Base-by-base conservation (phyloP, 2,888 invertebrate species). In the Diarsia brunnea region DNA sequence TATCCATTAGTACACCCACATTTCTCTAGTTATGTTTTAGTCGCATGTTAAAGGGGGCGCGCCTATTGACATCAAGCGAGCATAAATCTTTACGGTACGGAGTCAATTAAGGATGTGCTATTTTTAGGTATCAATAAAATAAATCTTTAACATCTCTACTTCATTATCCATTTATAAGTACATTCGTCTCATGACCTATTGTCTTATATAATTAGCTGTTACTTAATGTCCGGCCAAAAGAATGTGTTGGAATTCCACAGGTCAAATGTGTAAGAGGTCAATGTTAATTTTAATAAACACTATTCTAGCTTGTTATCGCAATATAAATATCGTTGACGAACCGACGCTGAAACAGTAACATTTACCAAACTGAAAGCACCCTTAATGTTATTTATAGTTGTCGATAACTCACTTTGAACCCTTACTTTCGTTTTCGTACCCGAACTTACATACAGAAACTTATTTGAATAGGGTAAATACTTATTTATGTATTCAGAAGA, bases 361-460 rank as follows among this genome's bases (percentile, higher is more conserved):
- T 69, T 69, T 69, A 55, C 67, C 45, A 67, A 79, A 61, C 79
- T 63, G 27, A 69, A 83, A 58, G 27, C 69, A 51, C 49, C 79
- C 79, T 58, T 78, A 72, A 61, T 78, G 66, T 75, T 69, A 75
- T 84, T 69, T 75, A 84, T 80, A 82, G 65, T 67, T 81, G 65
- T 76, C 70, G 76, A 71, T 76, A 75, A 75, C 73, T 78, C 79
- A 73, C 53, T 69, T 79, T 67, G 51, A 81, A 83, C 83, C 81
- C 78, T 83, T 78, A 78, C 63, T 78, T 66, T 78, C 72, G 47
- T 73, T 78, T 66, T 78, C 72, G 47, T 73, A 69, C 60, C 61
- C 69, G 51, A 79, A 81, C 55, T 47, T 31, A 81, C 75, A 75
- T 55, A 71, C 47, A 72, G 45, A 69, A 69, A 69, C 75, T 68